Conservation (phyloP, 2,113 vertebrate species). For the Stomatorhinus ivindoensis region DNA sequence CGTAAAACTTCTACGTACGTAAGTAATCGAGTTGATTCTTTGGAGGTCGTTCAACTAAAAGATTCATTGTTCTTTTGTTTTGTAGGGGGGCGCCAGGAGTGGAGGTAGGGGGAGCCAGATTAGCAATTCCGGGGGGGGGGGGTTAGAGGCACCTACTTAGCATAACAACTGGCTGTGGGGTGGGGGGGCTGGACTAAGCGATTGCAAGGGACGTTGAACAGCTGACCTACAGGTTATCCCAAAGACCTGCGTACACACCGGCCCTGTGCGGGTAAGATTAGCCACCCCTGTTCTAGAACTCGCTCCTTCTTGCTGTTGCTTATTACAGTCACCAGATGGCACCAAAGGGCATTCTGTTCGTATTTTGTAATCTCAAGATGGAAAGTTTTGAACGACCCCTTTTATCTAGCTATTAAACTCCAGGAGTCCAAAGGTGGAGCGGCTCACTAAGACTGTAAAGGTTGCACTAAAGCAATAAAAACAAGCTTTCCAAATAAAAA, state of each 20-base stretch:
- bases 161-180: no score
- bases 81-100: no score
- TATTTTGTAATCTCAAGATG: not conserved
- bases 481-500: not conserved
- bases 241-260: no score
- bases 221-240: no score
- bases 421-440: not conserved
- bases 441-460: not conserved
- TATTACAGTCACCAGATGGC: not conserved
- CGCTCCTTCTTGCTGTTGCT: not conserved
- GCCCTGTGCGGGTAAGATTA: no score
- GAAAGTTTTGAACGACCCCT: not conserved
- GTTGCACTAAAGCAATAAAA: not conserved
- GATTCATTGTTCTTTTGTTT: no score
- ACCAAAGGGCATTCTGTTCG: not conserved
- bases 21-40: not conserved
- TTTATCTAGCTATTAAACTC: not conserved
- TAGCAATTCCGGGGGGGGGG: no score
- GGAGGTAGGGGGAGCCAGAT: no score
- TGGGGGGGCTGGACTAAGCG: no score
- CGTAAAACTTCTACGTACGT: not conserved
- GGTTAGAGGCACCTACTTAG: no score
- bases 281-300: not conserved
- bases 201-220: no score
- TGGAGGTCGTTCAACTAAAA: no score